Evolutionary conservation across 2,113 vertebrate species (phyloP), one percentile per base, ranked within the genome.

Genomic region (Pelobates fuscus): DNA sequence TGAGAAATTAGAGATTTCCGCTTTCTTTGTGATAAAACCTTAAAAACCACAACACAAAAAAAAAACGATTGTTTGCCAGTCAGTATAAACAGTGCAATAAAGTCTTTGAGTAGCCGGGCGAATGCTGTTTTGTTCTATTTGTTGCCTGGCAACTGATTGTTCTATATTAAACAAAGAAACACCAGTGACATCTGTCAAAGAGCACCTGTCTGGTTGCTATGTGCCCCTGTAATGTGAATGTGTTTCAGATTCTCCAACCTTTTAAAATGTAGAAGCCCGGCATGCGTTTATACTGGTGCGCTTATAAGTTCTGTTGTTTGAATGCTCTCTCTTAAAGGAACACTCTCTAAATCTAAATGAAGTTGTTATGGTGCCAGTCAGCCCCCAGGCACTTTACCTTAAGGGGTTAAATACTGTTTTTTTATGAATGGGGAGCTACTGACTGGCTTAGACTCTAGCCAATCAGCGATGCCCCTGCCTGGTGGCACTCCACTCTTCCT

Each of bases 151-250:
- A 84, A 82, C 78, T 71, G 41, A 55, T 70, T 84, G 49, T 70
- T 85, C 61, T 76, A 12, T 84, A 79, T 80, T 80, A 83, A 87
- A 80, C 63, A 82, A 67, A 83, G 76, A 79, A 68, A 71, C 25
- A 78, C 71, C 2, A 25, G 29, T 80, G 68, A 20, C 77, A 78
- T 70, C 27, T 83, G 59, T 80, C 69, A 79, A 78, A 73, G 77
- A 60, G 4, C 76, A 82, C 76, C 71, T 81, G 73, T 62, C 65
- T 49, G 37, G 46, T 80, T 82, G 58, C 70, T 80, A 78, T 71
- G 43, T 73, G 32, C 57, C 54, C 37, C n/a, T 52, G 32, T 37
- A 43, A 67, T 67, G 64, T 29, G 57, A 21, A 25, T 58, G 67
- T 46, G 55, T 61, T 70, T 24, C 7, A 20, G 24, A 57, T 57